A percentile compares a stretch with the other conserved stretches of the same genome.
Conservation (phyloP, 2,113 vertebrate genomes). For the Oncorhynchus keta region DNA sequence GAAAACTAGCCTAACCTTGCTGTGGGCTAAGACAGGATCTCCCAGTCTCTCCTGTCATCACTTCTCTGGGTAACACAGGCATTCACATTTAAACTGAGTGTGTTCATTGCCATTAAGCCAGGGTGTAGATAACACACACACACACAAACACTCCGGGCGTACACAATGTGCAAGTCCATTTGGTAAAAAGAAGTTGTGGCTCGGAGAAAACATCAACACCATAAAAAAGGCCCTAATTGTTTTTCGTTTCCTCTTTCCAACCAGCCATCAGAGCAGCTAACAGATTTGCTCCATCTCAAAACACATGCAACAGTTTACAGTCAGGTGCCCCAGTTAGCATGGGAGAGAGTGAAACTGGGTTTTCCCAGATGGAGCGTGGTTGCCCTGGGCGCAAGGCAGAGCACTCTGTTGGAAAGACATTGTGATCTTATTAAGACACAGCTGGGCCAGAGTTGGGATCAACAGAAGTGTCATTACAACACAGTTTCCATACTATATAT, state of each 20-base stretch:
- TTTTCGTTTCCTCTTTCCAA: background rate
- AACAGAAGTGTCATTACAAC: too few relatives aligned
- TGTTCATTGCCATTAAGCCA: too few relatives aligned
- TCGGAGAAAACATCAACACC: background rate
- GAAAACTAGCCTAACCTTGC: too few relatives aligned
- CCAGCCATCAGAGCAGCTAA: background rate
- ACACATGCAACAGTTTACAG: constrained; percentile 14
- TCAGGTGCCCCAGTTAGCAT: constrained; percentile 13
- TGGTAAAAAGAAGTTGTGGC: background rate
- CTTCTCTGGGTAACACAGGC: too few relatives aligned
- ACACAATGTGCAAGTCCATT: background rate
- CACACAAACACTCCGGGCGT: background rate
- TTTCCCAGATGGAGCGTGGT: constrained; percentile 3
- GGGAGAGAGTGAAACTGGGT: constrained; percentile 16
- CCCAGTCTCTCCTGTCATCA: too few relatives aligned
- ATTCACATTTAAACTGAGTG: too few relatives aligned
- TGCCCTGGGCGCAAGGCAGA: constrained; percentile 2
- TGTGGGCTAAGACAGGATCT: too few relatives aligned
- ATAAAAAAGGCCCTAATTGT: background rate
- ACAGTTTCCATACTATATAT: too few relatives aligned
- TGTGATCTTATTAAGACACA: constrained; percentile 21
- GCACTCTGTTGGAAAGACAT: constrained; percentile 20
- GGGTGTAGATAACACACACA: background rate
- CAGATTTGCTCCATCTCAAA: background rate
- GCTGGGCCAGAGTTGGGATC: background rate